Percentiles rank a stretch among this genome's conserved stretches.
Evolutionary conservation across 1,140 invertebrate genomes (phyloP).

Genomic region (Planococcus citri): DNA sequence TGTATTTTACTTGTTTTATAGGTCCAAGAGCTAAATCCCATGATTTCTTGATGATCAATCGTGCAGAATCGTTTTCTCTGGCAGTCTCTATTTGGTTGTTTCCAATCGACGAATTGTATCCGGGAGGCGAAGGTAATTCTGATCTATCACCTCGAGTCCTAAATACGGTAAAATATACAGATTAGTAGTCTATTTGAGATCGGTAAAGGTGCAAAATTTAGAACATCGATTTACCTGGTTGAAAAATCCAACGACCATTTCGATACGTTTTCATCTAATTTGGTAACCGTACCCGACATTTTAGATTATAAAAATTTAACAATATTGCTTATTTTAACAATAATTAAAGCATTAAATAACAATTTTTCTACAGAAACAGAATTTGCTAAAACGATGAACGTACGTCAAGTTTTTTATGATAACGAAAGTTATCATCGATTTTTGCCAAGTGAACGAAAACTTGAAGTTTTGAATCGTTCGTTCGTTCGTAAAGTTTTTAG

Average conservation of each 20-base stretch:
- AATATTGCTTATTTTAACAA: neutral
- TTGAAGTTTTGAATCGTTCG: neutral
- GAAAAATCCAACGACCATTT: slow-evolving; percentile 40
- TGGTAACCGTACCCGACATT: neutral
- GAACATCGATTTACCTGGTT: slow-evolving; percentile 33
- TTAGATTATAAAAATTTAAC: neutral
- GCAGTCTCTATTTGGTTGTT: slow-evolving; percentile 59
- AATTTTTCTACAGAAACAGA: neutral
- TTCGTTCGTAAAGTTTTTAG: neutral
- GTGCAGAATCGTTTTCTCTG: slow-evolving; percentile 61
- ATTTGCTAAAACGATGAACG: neutral
- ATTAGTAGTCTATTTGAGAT: neutral
- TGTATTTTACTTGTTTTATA: slow-evolving; percentile 56
- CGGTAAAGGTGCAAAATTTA: slow-evolving; percentile 10
- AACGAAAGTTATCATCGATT: neutral
- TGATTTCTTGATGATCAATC: slow-evolving; percentile 84
- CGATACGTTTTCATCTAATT: neutral
- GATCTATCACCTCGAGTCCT: slow-evolving; percentile 33
- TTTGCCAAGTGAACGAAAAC: neutral
- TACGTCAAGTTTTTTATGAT: neutral
- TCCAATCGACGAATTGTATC: slow-evolving; percentile 58
- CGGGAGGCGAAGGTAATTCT: slow-evolving; percentile 59
- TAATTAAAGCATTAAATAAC: neutral
- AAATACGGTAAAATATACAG: slow-evolving; percentile 21
- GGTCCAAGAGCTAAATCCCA: slow-evolving; percentile 96